Conservation (phyloP, 2,888 invertebrate genomes). For the Orthosia cruda region DNA sequence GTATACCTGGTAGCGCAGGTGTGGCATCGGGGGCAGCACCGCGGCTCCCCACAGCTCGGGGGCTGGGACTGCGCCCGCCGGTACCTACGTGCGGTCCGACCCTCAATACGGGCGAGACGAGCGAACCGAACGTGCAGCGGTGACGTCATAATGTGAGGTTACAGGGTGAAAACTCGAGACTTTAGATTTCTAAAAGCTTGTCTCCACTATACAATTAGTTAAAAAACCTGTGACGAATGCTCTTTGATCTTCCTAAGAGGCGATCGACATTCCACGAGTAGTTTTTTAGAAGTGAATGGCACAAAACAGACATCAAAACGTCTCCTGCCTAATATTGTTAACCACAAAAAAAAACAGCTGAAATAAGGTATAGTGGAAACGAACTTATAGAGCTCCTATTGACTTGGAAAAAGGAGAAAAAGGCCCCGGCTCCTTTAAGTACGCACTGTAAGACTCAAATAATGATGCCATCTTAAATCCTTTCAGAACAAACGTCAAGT, state of each 20-base stretch:
- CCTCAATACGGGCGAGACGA: slow-evolving; percentile 31
- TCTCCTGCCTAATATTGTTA: too few species aligned
- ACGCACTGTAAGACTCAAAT: background rate
- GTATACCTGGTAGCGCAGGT: slow-evolving; percentile 85
- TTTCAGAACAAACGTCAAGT: background rate
- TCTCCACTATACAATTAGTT: background rate
- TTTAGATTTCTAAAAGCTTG: background rate
- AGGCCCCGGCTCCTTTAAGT: too few species aligned
- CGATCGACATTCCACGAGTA: too few species aligned
- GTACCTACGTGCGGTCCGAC: slow-evolving; percentile 58
- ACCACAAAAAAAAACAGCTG: too few species aligned
- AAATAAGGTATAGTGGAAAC: too few species aligned
- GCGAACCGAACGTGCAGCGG: slow-evolving; percentile 35
- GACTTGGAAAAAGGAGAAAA: too few species aligned
- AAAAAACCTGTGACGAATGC: too few species aligned
- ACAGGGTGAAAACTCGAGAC: background rate
- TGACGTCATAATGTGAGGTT: slow-evolving; percentile 27
- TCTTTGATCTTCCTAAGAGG: too few species aligned
- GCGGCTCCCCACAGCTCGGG: slow-evolving; percentile 85
- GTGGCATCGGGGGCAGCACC: slow-evolving; percentile 83
- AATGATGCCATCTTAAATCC: slow-evolving; percentile 30
- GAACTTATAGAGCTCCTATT: too few species aligned
- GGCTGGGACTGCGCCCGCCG: slow-evolving; percentile 66
- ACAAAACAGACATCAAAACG: too few species aligned
- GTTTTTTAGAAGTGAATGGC: too few species aligned